Evolutionary conservation across 2,797 vertebrate species (phyloP).

Genomic region (Bryconaethiops microstoma): DNA sequence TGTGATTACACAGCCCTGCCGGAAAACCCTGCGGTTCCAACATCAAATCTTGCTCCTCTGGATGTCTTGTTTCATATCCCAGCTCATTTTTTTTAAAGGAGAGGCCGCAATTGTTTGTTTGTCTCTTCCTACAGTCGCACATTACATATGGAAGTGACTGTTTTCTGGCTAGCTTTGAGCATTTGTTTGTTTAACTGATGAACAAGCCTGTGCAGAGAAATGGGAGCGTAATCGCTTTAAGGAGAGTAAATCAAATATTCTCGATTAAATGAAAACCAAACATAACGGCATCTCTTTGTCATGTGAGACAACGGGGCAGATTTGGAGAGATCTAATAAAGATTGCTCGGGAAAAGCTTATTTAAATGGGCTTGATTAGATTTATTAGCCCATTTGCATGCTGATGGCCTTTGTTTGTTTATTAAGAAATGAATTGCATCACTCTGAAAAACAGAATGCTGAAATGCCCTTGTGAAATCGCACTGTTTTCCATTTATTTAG

Average conservation of each 20-base stretch:
- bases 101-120: neutral
- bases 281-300: constrained; percentile 66
- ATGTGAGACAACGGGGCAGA: constrained; percentile 67
- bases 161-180: constrained; percentile 36
- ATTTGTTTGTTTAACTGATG: constrained; percentile 57
- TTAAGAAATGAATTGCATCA: constrained; percentile 44
- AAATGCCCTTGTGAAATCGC: constrained; percentile 41
- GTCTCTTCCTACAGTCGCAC: neutral
- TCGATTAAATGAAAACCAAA: constrained; percentile 74
- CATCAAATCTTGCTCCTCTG: constrained; percentile 4
- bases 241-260: constrained; percentile 71
- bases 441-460: neutral
- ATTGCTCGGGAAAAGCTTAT: constrained; percentile 42
- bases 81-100: neutral
- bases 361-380: constrained; percentile 55
- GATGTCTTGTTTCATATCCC: neutral
- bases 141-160: constrained; percentile 21
- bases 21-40: constrained; percentile 5
- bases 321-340: constrained; percentile 59
- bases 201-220: constrained; percentile 55
- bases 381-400: constrained; percentile 56
- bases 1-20: neutral
- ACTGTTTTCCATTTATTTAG: constrained; percentile 5
- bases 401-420: constrained; percentile 51
- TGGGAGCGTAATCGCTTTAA: constrained; percentile 67